Evolutionary conservation across 1,140 invertebrate species (phyloP).

Genomic region (Samia ricini): DNA sequence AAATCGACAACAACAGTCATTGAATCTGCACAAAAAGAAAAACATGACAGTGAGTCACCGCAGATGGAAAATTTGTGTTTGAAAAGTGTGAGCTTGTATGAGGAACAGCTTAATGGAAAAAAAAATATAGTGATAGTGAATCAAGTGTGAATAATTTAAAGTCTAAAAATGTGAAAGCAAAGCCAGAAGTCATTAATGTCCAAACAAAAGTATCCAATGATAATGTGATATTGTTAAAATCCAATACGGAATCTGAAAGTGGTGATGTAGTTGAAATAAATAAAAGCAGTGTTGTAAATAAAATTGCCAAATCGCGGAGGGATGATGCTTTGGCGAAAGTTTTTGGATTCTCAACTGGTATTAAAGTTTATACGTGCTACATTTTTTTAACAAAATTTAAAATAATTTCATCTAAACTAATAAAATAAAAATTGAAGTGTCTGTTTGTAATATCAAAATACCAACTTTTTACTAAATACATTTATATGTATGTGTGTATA

Average conservation of each 20-base stretch:
- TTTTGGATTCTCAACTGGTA: conserved; percentile 63
- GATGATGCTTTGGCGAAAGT: conserved; percentile 50
- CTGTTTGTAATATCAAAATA: too few relatives aligned
- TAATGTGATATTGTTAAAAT: conserved; percentile 42
- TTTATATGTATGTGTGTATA: too few relatives aligned
- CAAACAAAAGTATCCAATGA: conserved; percentile 6
- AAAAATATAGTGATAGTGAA: conserved; percentile 40
- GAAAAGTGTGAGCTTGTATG: conserved; percentile 53
- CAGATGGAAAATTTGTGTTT: conserved; percentile 47
- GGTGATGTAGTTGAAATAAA: conserved; percentile 10
- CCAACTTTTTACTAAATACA: too few relatives aligned
- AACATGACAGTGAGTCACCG: conserved; percentile 2
- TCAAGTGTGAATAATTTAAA: conserved; percentile 14
- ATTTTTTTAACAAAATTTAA: not conserved
- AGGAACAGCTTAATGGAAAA: conserved; percentile 39
- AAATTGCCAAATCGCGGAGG: conserved; percentile 27
- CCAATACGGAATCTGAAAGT: conserved; percentile 40
- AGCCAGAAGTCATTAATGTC: not conserved
- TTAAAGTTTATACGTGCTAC: conserved; percentile 33
- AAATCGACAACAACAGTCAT: not conserved
- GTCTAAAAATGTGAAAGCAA: conserved; percentile 11
- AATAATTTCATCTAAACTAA: not conserved
- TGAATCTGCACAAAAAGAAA: not conserved
- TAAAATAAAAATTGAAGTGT: too few relatives aligned
- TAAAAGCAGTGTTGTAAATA: not conserved